A percentile compares a stretch with the other conserved stretches of the same genome.
Evolutionary conservation across 1,140 invertebrate species (phyloP).

Genomic region (Microplitis mediator): DNA sequence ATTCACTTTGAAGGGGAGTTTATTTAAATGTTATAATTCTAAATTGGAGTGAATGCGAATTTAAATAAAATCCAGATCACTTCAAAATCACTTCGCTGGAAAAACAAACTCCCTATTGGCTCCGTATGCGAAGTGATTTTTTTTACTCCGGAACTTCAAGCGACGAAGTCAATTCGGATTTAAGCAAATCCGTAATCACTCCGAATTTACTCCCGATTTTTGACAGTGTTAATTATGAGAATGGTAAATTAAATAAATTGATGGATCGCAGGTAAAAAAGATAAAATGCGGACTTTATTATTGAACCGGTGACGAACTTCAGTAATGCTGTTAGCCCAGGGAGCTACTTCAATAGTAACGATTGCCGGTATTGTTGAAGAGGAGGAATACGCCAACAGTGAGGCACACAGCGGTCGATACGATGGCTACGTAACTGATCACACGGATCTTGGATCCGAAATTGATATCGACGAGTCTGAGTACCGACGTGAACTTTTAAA

Average conservation of each 20-base stretch:
- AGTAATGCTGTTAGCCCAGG: constrained; percentile 56
- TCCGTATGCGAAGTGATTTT: no score
- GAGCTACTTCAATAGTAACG: constrained; percentile 53
- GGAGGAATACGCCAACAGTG: constrained; percentile 56
- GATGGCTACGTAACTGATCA: constrained; percentile 77
- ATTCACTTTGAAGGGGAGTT: no score
- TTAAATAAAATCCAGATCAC: no score
- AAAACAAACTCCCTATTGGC: no score
- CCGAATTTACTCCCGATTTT: background rate
- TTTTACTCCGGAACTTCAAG: no score
- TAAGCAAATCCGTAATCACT: no score
- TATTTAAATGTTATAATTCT: no score
- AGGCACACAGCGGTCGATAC: constrained; percentile 54
- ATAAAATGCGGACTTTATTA: constrained; percentile 23
- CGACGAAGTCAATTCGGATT: no score
- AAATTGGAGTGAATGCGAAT: no score
- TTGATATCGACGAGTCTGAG: constrained; percentile 75
- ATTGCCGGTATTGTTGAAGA: constrained; percentile 56
- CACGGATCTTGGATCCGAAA: constrained; percentile 75
- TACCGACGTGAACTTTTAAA: constrained; percentile 75
- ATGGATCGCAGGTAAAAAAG: background rate
- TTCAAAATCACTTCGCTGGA: no score
- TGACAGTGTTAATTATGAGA: background rate
- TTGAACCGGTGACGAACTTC: constrained; percentile 41
- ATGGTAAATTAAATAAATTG: background rate